Conservation (phyloP, 2,888 invertebrate genomes). For the Hemicrepidius hirtus region DNA sequence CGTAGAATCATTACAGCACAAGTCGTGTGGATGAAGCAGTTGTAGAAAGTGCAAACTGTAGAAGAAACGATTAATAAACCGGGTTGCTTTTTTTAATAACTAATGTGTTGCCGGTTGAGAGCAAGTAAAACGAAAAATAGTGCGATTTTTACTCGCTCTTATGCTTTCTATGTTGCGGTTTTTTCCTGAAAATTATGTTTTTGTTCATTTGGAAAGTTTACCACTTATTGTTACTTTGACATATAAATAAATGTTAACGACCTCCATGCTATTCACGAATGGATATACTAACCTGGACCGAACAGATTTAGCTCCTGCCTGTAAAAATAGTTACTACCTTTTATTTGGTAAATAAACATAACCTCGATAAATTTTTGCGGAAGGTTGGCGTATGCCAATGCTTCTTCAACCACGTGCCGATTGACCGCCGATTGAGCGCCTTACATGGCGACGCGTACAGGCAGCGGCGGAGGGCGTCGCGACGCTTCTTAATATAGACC, state of each 20-base stretch:
- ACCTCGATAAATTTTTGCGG: slow-evolving; percentile 38
- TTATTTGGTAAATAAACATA: slow-evolving; percentile 38
- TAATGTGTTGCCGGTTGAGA: not conserved
- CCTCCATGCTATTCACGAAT: slow-evolving; percentile 23
- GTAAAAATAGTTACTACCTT: slow-evolving; percentile 12
- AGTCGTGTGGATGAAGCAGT: slow-evolving; percentile 8
- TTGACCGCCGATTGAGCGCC: slow-evolving; percentile 53
- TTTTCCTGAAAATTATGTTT: slow-evolving; percentile 7
- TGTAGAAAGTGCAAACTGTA: slow-evolving; percentile 41
- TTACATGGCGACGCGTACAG: slow-evolving; percentile 62
- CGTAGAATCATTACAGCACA: slow-evolving; percentile 1
- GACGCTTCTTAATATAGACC: slow-evolving; percentile 63
- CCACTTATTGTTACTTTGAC: slow-evolving; percentile 10
- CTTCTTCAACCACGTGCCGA: slow-evolving; percentile 25
- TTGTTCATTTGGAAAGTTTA: slow-evolving; percentile 19
- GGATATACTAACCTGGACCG: slow-evolving; percentile 5
- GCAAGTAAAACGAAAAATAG: slow-evolving; percentile 20
- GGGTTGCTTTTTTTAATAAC: not conserved
- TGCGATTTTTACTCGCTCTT: slow-evolving; percentile 1
- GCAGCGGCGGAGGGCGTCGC: slow-evolving; percentile 56
- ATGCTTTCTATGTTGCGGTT: slow-evolving; percentile 12
- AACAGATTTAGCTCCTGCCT: not conserved
- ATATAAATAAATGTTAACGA: slow-evolving; percentile 37
- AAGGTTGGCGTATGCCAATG: slow-evolving; percentile 26
- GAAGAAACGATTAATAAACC: slow-evolving; percentile 21